phyloP scores from a whole-genome alignment of 2,888 invertebrate genomes.

The Parascotia fuliginaria region DNA sequence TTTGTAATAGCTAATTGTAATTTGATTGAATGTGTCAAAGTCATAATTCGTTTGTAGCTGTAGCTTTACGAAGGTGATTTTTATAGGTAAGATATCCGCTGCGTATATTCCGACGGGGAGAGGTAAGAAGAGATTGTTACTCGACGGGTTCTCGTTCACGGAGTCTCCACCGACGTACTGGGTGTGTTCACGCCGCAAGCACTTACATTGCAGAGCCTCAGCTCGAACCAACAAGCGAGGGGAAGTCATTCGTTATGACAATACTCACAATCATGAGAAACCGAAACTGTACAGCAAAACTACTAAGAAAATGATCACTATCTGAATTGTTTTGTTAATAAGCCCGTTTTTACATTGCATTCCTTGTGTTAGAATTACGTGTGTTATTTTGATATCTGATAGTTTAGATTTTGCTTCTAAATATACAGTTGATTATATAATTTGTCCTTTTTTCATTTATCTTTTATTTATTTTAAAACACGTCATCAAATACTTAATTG shows the following conservation, averaged over 20 bases:
- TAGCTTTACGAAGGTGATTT: constrained; percentile 3
- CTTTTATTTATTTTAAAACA: no score
- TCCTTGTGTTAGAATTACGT: no score
- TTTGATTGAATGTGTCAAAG: no score
- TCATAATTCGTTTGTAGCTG: not conserved
- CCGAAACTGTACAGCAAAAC: constrained; percentile 66
- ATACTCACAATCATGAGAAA: constrained; percentile 66
- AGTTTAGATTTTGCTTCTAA: no score
- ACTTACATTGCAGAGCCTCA: constrained; percentile 53
- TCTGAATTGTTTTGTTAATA: constrained; percentile 28
- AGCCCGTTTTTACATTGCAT: no score
- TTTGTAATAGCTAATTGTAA: no score
- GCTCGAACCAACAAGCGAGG: constrained; percentile 67
- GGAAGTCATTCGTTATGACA: constrained; percentile 57
- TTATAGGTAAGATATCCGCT: constrained; percentile 59
- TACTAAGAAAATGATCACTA: constrained; percentile 57
- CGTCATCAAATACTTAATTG: not conserved
- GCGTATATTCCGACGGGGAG: constrained; percentile 69
- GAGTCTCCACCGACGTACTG: constrained; percentile 56
- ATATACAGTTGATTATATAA: no score
- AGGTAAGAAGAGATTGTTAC: constrained; percentile 62
- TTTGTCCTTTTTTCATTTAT: no score
- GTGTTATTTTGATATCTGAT: no score
- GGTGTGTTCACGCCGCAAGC: constrained; percentile 61
- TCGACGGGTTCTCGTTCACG: constrained; percentile 66